These are phyloP conservation scores for Thunnus albacares DNA, from an alignment of 2,797 vertebrate genomes.

Conservation along the genomic window DNA sequence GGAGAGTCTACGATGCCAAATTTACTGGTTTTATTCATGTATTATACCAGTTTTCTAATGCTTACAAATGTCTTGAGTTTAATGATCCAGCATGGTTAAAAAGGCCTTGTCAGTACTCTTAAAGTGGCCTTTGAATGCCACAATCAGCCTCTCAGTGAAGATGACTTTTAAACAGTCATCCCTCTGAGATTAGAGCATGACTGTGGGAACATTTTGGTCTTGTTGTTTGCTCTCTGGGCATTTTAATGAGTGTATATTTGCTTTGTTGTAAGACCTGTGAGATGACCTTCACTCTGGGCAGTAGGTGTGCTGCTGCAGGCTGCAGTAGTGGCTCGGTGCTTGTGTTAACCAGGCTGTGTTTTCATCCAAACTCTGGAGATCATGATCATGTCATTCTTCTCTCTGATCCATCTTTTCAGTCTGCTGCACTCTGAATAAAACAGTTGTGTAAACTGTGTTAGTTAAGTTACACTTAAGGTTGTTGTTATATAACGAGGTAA, in stretches of 20 bases:
- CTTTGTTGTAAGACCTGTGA: slow-evolving; percentile 35
- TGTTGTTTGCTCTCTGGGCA: slow-evolving; percentile 18
- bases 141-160: slow-evolving; percentile 4
- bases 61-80: not conserved
- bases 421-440: not conserved
- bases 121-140: not conserved
- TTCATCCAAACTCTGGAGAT: not conserved
- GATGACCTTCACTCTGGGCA: slow-evolving; percentile 25
- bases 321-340: slow-evolving; percentile 14
- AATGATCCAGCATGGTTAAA: not conserved
- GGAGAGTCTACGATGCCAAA: not conserved
- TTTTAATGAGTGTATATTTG: slow-evolving; percentile 38
- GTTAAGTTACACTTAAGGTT: too few species aligned
- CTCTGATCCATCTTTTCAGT: not conserved
- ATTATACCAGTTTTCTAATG: not conserved
- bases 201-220: slow-evolving; percentile 11
- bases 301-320: slow-evolving; percentile 10
- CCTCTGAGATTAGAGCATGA: slow-evolving; percentile 6
- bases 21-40: not conserved
- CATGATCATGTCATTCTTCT: too few species aligned
- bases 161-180: not conserved
- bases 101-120: not conserved
- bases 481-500: not conserved
- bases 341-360: slow-evolving; percentile 25
- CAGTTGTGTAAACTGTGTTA: not conserved